phyloP scores from a whole-genome alignment of 2,888 invertebrate genomes.

The Stenolophus ochropezus region DNA sequence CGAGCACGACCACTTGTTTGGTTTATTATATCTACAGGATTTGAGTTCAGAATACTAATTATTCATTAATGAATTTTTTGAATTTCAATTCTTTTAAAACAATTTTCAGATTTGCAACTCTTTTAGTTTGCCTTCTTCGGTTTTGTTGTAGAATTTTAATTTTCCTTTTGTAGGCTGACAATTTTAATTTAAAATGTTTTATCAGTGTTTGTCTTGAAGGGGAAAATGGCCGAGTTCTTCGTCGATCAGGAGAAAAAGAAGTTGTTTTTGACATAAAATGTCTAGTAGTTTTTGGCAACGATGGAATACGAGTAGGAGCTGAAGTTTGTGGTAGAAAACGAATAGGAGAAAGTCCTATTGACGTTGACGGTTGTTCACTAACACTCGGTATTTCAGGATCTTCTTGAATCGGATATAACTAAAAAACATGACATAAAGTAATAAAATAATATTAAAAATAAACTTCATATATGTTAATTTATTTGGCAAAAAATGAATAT shows the following conservation, averaged over 20 bases:
- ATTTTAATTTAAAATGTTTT: not conserved
- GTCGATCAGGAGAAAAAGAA: not conserved
- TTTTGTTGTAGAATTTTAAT: not conserved
- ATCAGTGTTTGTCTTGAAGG: not conserved
- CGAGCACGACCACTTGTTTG: not conserved
- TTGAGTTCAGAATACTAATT: conserved; percentile 56
- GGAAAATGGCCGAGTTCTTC: not conserved
- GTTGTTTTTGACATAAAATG: not conserved
- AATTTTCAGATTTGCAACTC: not conserved
- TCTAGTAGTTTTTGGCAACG: too few species aligned
- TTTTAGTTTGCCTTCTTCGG: not conserved
- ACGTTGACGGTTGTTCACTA: too few species aligned
- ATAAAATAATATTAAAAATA: too few species aligned
- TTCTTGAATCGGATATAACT: too few species aligned
- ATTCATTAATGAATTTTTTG: conserved; percentile 49
- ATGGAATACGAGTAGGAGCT: too few species aligned
- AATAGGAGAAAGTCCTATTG: too few species aligned
- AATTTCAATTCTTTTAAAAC: not conserved
- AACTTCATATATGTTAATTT: too few species aligned
- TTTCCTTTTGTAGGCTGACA: not conserved
- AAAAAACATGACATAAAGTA: too few species aligned
- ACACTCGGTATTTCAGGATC: too few species aligned
- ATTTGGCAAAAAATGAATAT: too few species aligned
- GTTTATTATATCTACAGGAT: not conserved
- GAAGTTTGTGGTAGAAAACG: too few species aligned